These are phyloP conservation scores for Drosophila paramelanica DNA, from an alignment of 2,888 invertebrate species.

Conservation along the genomic window DNA sequence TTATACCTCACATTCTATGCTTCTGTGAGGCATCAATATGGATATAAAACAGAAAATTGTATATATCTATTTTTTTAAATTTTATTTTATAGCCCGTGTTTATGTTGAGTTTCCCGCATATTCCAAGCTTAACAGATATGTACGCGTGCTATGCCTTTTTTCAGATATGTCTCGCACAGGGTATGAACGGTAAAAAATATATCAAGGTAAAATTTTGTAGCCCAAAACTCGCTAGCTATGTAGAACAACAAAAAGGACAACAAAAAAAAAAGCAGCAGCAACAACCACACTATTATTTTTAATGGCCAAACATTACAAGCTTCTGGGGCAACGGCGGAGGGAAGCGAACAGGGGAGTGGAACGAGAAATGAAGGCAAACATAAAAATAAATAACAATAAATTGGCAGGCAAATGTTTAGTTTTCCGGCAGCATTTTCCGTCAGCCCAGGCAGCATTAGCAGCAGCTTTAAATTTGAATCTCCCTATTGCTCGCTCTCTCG, in stretches of 20 bases:
- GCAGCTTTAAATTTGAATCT: conserved; percentile 38
- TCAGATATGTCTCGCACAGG: conserved; percentile 6
- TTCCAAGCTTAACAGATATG: background rate
- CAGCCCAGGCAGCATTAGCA: conserved; percentile 14
- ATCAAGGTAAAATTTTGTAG: conserved; percentile 26
- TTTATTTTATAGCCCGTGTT: background rate
- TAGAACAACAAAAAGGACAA: conserved; percentile 28
- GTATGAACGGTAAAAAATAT: conserved; percentile 10
- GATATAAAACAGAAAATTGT: too few species aligned
- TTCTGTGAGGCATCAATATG: too few species aligned
- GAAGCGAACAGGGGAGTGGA: background rate
- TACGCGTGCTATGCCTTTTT: background rate
- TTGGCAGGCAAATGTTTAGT: conserved; percentile 79
- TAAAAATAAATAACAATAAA: conserved; percentile 80
- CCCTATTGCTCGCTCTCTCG: background rate
- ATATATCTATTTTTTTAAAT: background rate
- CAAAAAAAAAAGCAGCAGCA: conserved; percentile 29
- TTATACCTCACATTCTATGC: background rate
- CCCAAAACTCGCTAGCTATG: conserved; percentile 26
- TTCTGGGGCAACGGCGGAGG: conserved; percentile 35
- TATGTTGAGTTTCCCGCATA: background rate
- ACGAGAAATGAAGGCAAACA: conserved; percentile 56
- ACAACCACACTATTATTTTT: conserved; percentile 79
- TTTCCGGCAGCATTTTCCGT: conserved; percentile 58
- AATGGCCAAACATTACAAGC: conserved; percentile 77